These are phyloP conservation scores for Myotis daubentonii DNA, from an alignment of 2,797 vertebrate species.

Conservation along the genomic window DNA sequence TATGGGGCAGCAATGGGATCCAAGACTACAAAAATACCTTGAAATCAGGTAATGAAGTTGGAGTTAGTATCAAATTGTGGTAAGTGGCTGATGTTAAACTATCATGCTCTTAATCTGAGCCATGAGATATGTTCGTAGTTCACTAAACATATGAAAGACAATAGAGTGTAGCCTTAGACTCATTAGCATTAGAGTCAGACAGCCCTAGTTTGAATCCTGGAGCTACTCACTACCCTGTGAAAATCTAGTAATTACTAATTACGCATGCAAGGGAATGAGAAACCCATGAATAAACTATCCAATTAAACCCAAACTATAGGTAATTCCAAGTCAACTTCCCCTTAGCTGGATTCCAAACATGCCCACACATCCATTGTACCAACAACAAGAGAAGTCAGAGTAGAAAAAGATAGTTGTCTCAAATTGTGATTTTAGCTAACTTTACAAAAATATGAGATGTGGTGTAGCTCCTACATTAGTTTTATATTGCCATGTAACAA, in stretches of 20 bases:
- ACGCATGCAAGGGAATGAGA: neutral
- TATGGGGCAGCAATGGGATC: neutral
- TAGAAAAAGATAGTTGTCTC: constrained; percentile 19
- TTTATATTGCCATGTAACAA: constrained; percentile 53
- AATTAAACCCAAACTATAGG: constrained; percentile 48
- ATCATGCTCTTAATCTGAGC: neutral
- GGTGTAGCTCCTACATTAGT: neutral
- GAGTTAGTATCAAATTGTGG: constrained; percentile 41
- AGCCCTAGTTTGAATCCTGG: constrained; percentile 24
- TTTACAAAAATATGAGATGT: constrained; percentile 2
- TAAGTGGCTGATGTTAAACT: neutral
- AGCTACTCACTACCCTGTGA: constrained; percentile 28
- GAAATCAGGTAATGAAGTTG: neutral
- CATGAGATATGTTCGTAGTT: neutral
- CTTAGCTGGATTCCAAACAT: neutral
- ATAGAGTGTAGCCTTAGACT: neutral
- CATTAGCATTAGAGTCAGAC: constrained; percentile 15
- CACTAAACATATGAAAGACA: constrained; percentile 20
- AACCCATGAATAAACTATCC: constrained; percentile 39
- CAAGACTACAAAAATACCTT: constrained; percentile 2
- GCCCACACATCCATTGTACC: neutral
- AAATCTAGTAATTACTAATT: constrained; percentile 50
- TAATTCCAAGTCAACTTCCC: constrained; percentile 23
- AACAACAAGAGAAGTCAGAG: neutral
- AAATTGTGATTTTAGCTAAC: constrained; percentile 4